Base-by-base conservation (phyloP, 2,888 invertebrate species). In the Stenodera caucasica region DNA sequence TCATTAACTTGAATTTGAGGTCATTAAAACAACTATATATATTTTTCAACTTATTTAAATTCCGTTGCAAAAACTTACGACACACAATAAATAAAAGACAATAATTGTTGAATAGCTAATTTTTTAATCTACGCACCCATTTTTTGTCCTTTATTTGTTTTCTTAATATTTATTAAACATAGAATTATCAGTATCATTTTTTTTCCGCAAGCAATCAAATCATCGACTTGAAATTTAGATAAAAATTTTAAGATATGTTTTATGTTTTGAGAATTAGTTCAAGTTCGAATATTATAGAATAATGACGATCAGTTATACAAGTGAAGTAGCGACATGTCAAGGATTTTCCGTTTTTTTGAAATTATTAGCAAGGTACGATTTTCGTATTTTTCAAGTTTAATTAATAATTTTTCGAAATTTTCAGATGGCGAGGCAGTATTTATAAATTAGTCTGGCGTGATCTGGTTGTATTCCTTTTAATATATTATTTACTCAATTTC, bases 381-480 rank as follows among this genome's bases (percentile, higher is more conserved):
- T n/a, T n/a, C n/a, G n/a, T n/a, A n/a, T n/a, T n/a, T n/a, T n/a
- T n/a, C n/a, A n/a, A n/a, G n/a, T n/a, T n/a, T n/a, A n/a, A n/a
- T n/a, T n/a, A n/a, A n/a, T n/a, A n/a, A n/a, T n/a, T n/a, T n/a
- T n/a, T n/a, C n/a, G 33, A 54, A 54, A 18, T n/a, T 40, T 54
- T 40, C 40, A 94, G 94, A 85, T 96, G 96, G 96, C 87, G 88
- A 69, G 96, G 95, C 49, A 95, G 95, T 77, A 91, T 96, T 73
- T 96, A 96, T 86, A 96, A 96, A 81, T 82, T 96, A 79, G 90
- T 96, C 67, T 96, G 95, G 94, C 87, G 94, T 73, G 96, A 96
- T 83, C 84, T 96, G 67, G 81, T 94, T 76, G 92, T 93, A 58
- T 96, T 95, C 82, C 86, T 93, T 78, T 84, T 88, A 71, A 81